Base-by-base conservation (phyloP, 2,113 vertebrate species). In the Takifugu flavidus region DNA sequence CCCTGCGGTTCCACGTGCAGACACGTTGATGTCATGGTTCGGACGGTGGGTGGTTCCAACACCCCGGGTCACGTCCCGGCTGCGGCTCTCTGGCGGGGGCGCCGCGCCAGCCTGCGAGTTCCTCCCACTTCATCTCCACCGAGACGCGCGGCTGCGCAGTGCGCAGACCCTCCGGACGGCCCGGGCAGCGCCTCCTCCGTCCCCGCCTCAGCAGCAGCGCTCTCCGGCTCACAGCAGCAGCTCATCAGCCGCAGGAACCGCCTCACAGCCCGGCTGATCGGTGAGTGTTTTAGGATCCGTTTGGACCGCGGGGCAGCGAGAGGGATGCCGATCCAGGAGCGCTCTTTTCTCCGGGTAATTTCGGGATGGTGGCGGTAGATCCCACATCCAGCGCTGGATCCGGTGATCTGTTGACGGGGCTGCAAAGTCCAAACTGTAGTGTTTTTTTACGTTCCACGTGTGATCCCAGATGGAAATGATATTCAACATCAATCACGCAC, bases 101-200 rank as follows among this genome's bases (percentile, higher is more conserved):
- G 77, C 55, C 8, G 49, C 7, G 3, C 25, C 25, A 25, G 49
- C 34, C 53, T 65, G 74, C 53, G 25, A 53, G 81, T 66, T 79
- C 77, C 83, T 83, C 86, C 82, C 83, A 82, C 81, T 74, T 44
- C 59, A 70, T 75, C 74, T 68, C 78, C 68, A 62, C 20, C 20
- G 68, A 82, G 72, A 72, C 51, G 80, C 75, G 77, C 84, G 81
- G 68, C 75, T 53, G 50, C 66, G 70, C 75, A 78, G 80, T 87
- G 83, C 71, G 74, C 63, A 61, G 50, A 78, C 54, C 59, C 62
- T 59, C 67, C 59, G 49, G 47, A 47, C 68, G 72, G 67, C 79
- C 83, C 74, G 80, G 74, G 76, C 79, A 82, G 67, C 51, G 70
- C 1, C 50, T 47, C 1, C 28, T 14, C 44, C 47, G 34, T 45